Evolutionary conservation across 2,888 invertebrate species (phyloP), one percentile per base, ranked within the genome.

Genomic region (Eristalis arbustorum): DNA sequence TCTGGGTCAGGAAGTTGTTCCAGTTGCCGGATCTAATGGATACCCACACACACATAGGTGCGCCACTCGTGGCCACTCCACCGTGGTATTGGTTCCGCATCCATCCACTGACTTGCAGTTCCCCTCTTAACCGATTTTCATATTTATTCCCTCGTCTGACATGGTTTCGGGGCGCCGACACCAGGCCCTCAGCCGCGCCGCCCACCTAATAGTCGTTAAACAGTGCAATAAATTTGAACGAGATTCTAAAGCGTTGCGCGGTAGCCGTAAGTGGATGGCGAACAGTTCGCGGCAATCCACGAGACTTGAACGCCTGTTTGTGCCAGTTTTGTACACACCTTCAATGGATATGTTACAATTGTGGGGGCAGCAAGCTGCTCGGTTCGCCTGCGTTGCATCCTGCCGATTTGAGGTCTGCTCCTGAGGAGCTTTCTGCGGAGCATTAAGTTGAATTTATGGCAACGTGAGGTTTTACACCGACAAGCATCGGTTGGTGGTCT

Each of bases 401-500:
- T 49, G 64, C 14, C 34, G 56, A 61, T 64, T 75, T 61, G 74
- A 75, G 64, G 71, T 74, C 74, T 69, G 57, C 69, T 56, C 28
- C 42, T 23, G 59, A 13, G 25, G 61, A 69, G 68, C 34, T 74
- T 82, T 85, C 62, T 73, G 77, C 73, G 81, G 69, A 73, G 64
- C 85, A 85, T 85, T 82, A 82, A 85, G 61, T 49, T 69, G 34
- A 78, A 85, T 85, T 85, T 85, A 85, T 82, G 69, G 77, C 71
- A 77, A 78, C 66, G 82, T 77, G 69, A 78, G 82, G 77, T 62
- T 85, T 42, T 75, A 73, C 73, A 62, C 67, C 56, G 31, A 28
- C 34, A 64, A 13, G 37, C n/a, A n/a, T 63, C 62, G 25, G 49
- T 68, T 62, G 61, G 59, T 78, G 72, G 67, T 67, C 73, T 67